Conservation (phyloP, 2,113 vertebrate species). For the Microtus montanus region DNA sequence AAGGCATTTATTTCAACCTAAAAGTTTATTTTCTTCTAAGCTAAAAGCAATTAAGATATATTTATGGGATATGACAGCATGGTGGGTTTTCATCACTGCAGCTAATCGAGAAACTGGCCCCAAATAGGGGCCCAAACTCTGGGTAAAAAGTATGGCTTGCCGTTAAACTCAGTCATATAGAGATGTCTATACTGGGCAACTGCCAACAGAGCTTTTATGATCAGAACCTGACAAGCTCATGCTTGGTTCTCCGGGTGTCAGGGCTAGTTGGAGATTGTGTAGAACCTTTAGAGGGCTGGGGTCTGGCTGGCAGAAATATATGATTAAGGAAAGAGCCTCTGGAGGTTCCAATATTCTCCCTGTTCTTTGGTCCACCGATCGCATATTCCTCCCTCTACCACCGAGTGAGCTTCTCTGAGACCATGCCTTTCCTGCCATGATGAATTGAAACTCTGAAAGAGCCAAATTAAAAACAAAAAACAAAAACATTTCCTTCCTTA, state of each 20-base stretch:
- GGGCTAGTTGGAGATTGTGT: not conserved
- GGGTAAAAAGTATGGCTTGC: not conserved
- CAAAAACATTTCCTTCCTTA: not conserved
- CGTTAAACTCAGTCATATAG: not conserved
- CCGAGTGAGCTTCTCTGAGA: not conserved
- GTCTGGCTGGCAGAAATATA: not conserved
- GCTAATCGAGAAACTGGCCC: not conserved
- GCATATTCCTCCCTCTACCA: not conserved
- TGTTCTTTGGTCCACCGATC: not conserved
- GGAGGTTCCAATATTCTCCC: not conserved
- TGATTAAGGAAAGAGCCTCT: not conserved
- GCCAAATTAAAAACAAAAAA: not conserved
- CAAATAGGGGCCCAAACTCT: not conserved
- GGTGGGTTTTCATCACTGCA: not conserved
- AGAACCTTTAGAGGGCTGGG: not conserved
- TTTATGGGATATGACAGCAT: not conserved
- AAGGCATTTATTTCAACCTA: not conserved
- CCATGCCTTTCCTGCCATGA: not conserved
- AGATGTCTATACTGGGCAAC: too few relatives aligned
- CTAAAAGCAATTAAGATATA: conserved; percentile 43
- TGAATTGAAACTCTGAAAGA: not conserved
- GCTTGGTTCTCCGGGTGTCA: not conserved
- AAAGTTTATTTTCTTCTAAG: conserved; percentile 20
- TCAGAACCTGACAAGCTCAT: not conserved
- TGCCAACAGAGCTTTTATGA: not conserved